These are phyloP conservation scores for Cataglyphis livida DNA, from an alignment of 2,888 invertebrate genomes.

Conservation along the genomic window DNA sequence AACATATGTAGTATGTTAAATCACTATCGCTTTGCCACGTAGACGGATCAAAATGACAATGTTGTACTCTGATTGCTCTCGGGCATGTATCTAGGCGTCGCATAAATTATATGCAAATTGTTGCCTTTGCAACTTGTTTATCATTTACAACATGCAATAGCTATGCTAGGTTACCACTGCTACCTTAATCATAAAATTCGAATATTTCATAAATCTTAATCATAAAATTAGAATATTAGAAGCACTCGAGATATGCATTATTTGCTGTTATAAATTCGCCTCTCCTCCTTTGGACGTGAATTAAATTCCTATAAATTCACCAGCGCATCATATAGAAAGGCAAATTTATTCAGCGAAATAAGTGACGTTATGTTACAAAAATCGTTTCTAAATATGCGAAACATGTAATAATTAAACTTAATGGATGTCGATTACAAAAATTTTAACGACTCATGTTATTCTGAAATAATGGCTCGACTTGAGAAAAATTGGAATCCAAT, in stretches of 20 bases:
- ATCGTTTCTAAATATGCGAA: background rate
- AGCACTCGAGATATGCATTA: constrained; percentile 2
- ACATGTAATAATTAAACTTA: constrained; percentile 24
- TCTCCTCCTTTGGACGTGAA: background rate
- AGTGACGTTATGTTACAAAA: constrained; percentile 5
- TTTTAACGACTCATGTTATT: constrained; percentile 9
- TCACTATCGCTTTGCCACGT: constrained; percentile 3
- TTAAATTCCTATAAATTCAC: background rate
- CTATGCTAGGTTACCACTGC: constrained; percentile 5
- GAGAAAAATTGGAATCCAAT: constrained; percentile 24
- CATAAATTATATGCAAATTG: constrained; percentile 42
- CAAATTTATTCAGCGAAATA: background rate
- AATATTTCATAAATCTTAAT: constrained; percentile 18
- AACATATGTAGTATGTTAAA: constrained; percentile 23
- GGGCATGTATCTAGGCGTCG: constrained; percentile 11
- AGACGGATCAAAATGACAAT: constrained; percentile 48
- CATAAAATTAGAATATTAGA: constrained; percentile 22
- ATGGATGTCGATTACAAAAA: constrained; percentile 19
- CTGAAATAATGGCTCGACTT: constrained; percentile 7
- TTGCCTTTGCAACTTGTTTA: constrained; percentile 44
- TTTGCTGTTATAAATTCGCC: constrained; percentile 14
- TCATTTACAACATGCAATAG: constrained; percentile 37
- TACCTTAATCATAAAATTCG: constrained; percentile 25
- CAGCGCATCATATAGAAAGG: background rate
- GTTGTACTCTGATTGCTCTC: constrained; percentile 26